Evolutionary conservation across 2,113 vertebrate genomes (phyloP).

Genomic region (Neoarius graeffei): DNA sequence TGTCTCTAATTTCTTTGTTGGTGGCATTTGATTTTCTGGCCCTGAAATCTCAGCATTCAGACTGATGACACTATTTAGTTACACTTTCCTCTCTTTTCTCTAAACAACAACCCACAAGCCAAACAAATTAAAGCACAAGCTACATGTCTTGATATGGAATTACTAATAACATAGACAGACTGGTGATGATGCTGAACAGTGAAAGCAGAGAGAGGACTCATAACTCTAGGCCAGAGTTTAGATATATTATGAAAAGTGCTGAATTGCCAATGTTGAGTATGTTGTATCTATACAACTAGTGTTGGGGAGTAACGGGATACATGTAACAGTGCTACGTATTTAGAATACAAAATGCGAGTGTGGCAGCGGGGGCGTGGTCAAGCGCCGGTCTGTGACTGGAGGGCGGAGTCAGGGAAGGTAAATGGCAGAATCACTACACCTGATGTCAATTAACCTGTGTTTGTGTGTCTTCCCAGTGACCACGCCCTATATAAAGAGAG

Average conservation of each 20-base stretch:
- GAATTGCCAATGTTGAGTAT: not conserved
- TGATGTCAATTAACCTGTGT: no score
- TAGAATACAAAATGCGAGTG: no score
- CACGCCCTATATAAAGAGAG: no score
- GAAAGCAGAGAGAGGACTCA: not conserved
- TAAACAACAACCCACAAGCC: not conserved
- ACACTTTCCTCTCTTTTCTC: not conserved
- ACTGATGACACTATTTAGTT: not conserved
- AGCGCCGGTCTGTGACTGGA: no score
- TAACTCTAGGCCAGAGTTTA: not conserved
- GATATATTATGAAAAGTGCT: not conserved
- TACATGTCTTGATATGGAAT: not conserved
- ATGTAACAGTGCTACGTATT: no score
- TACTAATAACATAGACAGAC: not conserved
- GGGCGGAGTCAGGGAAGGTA: no score
- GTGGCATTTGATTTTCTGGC: not conserved
- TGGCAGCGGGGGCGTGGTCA: no score
- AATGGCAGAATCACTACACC: no score
- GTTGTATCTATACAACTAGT: not conserved
- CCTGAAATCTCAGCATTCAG: not conserved
- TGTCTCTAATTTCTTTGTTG: not conserved
- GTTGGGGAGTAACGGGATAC: no score
- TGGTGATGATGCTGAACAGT: not conserved
- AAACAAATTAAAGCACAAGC: not conserved
- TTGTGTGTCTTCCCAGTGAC: no score